phyloP scores from a whole-genome alignment of 2,888 invertebrate species.

The Melipona bicolor region DNA sequence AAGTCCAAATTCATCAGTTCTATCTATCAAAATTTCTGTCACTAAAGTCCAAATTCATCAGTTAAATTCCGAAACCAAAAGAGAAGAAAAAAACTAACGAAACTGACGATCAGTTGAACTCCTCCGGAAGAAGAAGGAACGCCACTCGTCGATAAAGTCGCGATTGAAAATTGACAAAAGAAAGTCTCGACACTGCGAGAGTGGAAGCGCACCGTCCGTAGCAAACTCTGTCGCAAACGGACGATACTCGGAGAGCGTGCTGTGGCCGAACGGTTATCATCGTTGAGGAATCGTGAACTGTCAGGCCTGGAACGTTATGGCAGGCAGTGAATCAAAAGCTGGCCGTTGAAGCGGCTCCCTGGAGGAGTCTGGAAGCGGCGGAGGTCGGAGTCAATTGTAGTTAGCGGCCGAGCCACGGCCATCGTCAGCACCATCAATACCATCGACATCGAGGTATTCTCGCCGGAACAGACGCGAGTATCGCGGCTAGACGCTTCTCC shows the following conservation, averaged over 20 bases:
- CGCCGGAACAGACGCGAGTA: conserved; percentile 17
- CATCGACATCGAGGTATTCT: conserved; percentile 13
- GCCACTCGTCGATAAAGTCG: no score
- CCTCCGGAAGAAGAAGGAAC: no score
- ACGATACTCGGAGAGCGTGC: not conserved
- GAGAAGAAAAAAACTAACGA: no score
- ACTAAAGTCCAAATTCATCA: not conserved
- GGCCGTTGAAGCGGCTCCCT: conserved; percentile 66
- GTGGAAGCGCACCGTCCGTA: not conserved
- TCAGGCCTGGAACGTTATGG: conserved; percentile 63
- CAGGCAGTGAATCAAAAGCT: conserved; percentile 71
- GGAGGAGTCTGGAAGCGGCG: conserved; percentile 60
- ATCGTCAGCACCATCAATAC: conserved; percentile 50
- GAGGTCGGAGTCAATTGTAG: conserved; percentile 73
- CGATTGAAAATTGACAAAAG: no score
- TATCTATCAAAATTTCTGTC: not conserved
- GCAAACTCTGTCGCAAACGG: not conserved
- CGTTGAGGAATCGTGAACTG: conserved; percentile 58
- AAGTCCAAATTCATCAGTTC: not conserved
- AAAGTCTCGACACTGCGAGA: not conserved
- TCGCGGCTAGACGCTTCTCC: conserved; percentile 19
- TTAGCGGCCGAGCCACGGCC: conserved; percentile 49
- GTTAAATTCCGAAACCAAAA: no score
- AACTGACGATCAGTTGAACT: no score
- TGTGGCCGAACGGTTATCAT: conserved; percentile 10